Evolutionary conservation across 2,888 invertebrate species (phyloP).

Genomic region (Dione juno): DNA sequence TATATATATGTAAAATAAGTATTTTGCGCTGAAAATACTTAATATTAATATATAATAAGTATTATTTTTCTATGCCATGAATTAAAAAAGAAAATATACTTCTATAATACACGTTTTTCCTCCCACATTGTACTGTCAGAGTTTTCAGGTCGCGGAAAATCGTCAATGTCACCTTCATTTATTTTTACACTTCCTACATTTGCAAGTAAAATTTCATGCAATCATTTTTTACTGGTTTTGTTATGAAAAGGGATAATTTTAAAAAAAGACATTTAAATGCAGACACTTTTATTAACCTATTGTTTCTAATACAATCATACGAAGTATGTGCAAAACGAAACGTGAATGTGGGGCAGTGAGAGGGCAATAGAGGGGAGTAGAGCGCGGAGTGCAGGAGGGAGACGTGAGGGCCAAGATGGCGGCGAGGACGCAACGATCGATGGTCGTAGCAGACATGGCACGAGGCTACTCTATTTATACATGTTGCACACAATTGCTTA

Average conservation of each 20-base stretch:
- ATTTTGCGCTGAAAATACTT: neutral
- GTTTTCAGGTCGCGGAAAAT: conserved; percentile 64
- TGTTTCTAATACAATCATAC: conserved; percentile 39
- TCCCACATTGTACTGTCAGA: conserved; percentile 42
- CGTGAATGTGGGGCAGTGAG: conserved; percentile 81
- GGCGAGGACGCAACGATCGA: conserved; percentile 82
- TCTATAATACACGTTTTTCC: conserved; percentile 23
- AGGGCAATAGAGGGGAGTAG: conserved; percentile 66
- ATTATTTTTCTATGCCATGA: neutral
- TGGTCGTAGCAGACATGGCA: conserved; percentile 78
- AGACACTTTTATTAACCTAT: conserved; percentile 2
- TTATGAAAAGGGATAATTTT: neutral
- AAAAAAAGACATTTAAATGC: neutral
- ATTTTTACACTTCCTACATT: conserved; percentile 60
- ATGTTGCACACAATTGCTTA: conserved; percentile 73
- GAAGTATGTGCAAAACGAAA: conserved; percentile 72
- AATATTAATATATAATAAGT: neutral
- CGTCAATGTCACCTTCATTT: conserved; percentile 70
- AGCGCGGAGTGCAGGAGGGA: conserved; percentile 71
- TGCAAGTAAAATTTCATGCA: conserved; percentile 30
- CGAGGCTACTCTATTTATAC: conserved; percentile 80
- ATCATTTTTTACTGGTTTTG: neutral
- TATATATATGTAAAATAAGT: neutral
- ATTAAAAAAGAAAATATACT: conserved; percentile 1
- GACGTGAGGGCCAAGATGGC: conserved; percentile 82